These are phyloP conservation scores for Holothuria leucospilota DNA, from an alignment of 53 echinoderm and acorn worm species.

Conservation along the genomic window DNA sequence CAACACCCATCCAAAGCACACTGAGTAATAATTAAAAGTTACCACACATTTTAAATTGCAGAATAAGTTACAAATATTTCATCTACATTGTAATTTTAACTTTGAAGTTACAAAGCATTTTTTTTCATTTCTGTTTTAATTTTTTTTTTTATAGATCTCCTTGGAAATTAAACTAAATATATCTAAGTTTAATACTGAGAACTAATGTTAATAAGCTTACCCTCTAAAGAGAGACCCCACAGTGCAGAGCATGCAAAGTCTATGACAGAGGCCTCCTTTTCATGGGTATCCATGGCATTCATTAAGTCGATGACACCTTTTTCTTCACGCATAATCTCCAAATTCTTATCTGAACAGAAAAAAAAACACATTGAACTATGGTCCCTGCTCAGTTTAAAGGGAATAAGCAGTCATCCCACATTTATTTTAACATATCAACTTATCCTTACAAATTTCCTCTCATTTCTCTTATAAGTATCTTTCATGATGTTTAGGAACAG, in stretches of 20 bases:
- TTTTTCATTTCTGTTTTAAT: not conserved
- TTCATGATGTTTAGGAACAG: too few relatives aligned
- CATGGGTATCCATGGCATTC: conserved; percentile 86
- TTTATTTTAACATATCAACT: too few relatives aligned
- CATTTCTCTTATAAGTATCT: too few relatives aligned
- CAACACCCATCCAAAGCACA: too few relatives aligned
- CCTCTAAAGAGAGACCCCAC: conserved; percentile 97
- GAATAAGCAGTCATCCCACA: too few relatives aligned
- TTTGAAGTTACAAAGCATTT: not conserved
- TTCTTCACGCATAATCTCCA: conserved; percentile 90
- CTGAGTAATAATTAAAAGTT: too few relatives aligned
- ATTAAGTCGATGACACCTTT: conserved; percentile 91
- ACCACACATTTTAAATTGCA: too few relatives aligned
- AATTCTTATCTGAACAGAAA: conserved; percentile 84
- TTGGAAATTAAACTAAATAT: not conserved
- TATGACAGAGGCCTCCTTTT: conserved; percentile 70
- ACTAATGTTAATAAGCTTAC: conserved; percentile 37
- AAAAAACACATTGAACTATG: not conserved
- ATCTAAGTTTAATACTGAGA: not conserved
- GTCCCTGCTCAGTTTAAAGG: not conserved
- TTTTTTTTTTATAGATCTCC: not conserved
- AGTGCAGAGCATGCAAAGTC: conserved; percentile 94
- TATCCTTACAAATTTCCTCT: too few relatives aligned
- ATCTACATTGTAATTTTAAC: not conserved
- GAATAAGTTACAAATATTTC: too few relatives aligned